Base-by-base conservation (phyloP, 2,888 invertebrate genomes). In the Drosophila ezoana region DNA sequence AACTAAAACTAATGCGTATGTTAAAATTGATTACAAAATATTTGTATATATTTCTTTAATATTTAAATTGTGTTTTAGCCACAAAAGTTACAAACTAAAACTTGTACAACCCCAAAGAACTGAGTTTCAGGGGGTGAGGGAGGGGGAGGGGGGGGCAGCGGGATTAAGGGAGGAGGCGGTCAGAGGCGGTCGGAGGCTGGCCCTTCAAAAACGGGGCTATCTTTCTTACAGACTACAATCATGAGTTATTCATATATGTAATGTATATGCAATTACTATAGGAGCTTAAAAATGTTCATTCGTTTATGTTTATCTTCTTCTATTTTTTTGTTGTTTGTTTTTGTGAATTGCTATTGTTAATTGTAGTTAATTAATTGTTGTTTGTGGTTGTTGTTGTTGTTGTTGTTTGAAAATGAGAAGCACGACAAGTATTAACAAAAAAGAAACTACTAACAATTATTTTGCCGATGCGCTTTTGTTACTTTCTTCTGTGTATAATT, bases 1-100 rank as follows among this genome's bases (percentile, higher is more conserved):
- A 83, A 89, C 83, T 83, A 89, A 76, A 66, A 67, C 87, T 87
- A 87, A 84, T 51, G 57, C 58, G 37, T 75, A 77, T 61, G 64
- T 79, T 87, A 79, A 83, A 82, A 73, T 83, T 69, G 65, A 63
- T 88, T 89, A 82, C 78, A 83, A 89, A 87, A 82, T 81, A 86
- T 58, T 59, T 76, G 44, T 56, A 51, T 60, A 37, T 48, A 32
- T 68, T 40, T 9, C 49, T 41, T 66, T 5, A 53, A 8, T 71
- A 23, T 51, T 53, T 62, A 52, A 70, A 43, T 63, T 63, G 20
- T 63, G 43, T 71, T 48, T 45, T 8, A 37, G 35, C 44, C 44
- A 45, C 28, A 47, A 56, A 48, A 43, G 64, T 51, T 72, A 75
- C 54, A 65, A 78, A 81, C 70, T 70, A 80, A 80, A 73, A 65